Evolutionary conservation across 2,888 invertebrate species (phyloP).

Genomic region (Hydraecia micacea): DNA sequence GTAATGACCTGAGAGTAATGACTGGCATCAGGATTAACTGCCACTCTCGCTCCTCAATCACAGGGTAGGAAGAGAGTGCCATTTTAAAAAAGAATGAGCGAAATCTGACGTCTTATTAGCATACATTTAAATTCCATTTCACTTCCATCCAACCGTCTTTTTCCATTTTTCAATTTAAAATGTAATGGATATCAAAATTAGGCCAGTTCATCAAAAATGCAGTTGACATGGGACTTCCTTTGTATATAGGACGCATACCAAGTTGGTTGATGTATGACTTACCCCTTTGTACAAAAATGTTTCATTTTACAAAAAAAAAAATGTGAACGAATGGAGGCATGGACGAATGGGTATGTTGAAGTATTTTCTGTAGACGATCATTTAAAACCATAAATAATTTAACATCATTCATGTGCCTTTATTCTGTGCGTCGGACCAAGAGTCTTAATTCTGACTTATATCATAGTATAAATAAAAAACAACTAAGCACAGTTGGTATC

Average conservation of each 20-base stretch:
- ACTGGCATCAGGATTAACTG: conserved; percentile 34
- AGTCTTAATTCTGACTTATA: no score
- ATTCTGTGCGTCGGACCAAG: not conserved
- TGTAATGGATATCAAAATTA: not conserved
- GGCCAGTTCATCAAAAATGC: not conserved
- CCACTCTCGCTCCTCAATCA: conserved; percentile 15
- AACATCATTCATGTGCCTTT: not conserved
- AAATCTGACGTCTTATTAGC: not conserved
- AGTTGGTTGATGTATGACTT: conserved; percentile 17
- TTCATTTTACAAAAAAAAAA: not conserved
- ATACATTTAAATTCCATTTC: conserved; percentile 13
- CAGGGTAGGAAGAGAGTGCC: not conserved
- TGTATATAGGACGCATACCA: not conserved
- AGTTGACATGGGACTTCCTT: conserved; percentile 20
- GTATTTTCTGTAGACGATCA: no score
- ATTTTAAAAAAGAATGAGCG: conserved; percentile 13
- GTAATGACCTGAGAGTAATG: conserved; percentile 59
- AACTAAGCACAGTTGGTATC: not conserved
- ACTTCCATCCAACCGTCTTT: not conserved
- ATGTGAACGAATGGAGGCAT: not conserved
- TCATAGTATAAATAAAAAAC: not conserved
- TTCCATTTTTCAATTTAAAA: not conserved
- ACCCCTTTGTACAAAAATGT: not conserved
- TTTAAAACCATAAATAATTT: not conserved
- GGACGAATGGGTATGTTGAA: no score